Evolutionary conservation across 37 sponge, comb jelly and placozoan species (phyloP).

Genomic region (Aphrocallistes beatrix): DNA sequence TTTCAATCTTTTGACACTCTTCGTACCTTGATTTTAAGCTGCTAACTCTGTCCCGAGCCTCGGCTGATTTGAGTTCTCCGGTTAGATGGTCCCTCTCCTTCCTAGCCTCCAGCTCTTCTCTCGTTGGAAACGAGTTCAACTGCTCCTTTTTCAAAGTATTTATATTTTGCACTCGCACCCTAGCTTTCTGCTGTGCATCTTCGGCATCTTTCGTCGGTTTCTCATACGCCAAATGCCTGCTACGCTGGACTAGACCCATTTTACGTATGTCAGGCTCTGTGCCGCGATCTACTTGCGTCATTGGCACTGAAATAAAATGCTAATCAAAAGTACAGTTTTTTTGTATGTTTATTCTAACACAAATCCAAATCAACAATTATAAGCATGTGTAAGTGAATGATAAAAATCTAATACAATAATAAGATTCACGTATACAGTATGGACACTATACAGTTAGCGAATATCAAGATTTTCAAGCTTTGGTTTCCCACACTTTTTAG

Average conservation of each 20-base stretch:
- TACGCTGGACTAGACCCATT: neutral
- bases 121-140: neutral
- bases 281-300: neutral
- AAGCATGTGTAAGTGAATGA: neutral
- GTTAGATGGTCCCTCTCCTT: neutral
- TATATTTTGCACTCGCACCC: neutral
- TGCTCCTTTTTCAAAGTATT: neutral
- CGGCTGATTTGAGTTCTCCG: neutral
- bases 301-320: too few species aligned
- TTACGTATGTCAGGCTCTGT: neutral
- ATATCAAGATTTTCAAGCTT: neutral
- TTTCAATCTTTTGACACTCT: neutral
- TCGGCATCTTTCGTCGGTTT: neutral
- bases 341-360: too few species aligned
- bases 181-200: neutral
- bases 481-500: constrained; percentile 15
- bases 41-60: neutral
- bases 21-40: neutral
- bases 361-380: neutral
- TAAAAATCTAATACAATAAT: neutral
- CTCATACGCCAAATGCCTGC: neutral
- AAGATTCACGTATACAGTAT: neutral
- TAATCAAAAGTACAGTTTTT: too few species aligned
- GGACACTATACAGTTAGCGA: too few species aligned
- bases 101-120: neutral